Conservation (phyloP, 2,888 invertebrate genomes). For the Opisthograptis luteolata region DNA sequence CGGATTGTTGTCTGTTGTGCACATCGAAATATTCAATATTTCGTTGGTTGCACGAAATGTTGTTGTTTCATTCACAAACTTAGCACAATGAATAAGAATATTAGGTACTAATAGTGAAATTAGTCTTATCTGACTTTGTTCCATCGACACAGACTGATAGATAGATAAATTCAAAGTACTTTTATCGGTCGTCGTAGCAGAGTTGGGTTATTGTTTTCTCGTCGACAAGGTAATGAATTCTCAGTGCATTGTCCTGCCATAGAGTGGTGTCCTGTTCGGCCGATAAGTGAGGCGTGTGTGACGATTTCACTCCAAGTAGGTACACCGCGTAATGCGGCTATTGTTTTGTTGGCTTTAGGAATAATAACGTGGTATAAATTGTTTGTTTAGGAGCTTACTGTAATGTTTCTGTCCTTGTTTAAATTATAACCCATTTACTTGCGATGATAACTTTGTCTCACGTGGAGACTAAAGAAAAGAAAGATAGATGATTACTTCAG, state of each 20-base stretch:
- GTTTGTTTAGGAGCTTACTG: constrained; percentile 10
- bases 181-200: constrained; percentile 53
- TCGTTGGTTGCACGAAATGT: constrained; percentile 1
- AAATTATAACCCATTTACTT: too few species aligned
- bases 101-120: constrained; percentile 7
- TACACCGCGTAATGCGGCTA: constrained; percentile 28
- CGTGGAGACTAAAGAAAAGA: too few species aligned
- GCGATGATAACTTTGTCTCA: too few species aligned
- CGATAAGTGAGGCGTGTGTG: constrained; percentile 47
- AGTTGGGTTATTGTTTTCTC: constrained; percentile 61
- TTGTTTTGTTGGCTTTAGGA: constrained; percentile 29
- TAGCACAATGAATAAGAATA: constrained; percentile 6
- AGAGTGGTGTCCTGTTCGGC: constrained; percentile 47
- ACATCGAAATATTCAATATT: too few species aligned
- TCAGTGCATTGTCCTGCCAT: constrained; percentile 63
- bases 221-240: constrained; percentile 57
- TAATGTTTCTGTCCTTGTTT: too few species aligned
- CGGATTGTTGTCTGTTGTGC: too few species aligned
- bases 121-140: constrained; percentile 4
- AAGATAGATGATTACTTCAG: too few species aligned
- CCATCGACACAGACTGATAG: constrained; percentile 6
- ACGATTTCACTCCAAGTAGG: constrained; percentile 41
- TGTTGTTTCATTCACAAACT: constrained; percentile 6
- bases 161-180: constrained; percentile 17
- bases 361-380: constrained; percentile 16